Conservation (phyloP, 2,888 invertebrate species). For the Netelia fuscicornis region DNA sequence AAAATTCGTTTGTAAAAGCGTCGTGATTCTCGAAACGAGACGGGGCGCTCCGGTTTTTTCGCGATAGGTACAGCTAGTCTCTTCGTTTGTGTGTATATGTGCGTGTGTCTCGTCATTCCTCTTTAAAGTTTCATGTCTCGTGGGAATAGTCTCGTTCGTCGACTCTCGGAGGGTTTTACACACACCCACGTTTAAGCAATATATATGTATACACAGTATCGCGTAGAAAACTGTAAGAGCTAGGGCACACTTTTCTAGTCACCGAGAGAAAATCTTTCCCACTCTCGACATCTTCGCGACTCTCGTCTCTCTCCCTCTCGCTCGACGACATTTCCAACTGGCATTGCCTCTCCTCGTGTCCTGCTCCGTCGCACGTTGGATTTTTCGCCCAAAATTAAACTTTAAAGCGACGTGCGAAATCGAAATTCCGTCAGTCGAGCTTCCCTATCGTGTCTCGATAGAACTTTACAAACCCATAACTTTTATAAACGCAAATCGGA, state of each 20-base stretch:
- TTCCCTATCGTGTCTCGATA: not conserved
- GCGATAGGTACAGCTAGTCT: not conserved
- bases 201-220: constrained; percentile 64
- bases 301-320: constrained; percentile 9
- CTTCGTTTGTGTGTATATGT: constrained; percentile 3
- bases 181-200: constrained; percentile 71
- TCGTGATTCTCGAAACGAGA: not conserved
- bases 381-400: constrained; percentile 69
- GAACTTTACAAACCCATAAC: constrained; percentile 1
- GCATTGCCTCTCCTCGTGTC: constrained; percentile 7
- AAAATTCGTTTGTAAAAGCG: constrained; percentile 12
- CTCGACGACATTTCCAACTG: constrained; percentile 21
- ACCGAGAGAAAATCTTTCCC: constrained; percentile 64
- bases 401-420: constrained; percentile 72
- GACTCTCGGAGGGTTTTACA: constrained; percentile 11
- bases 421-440: constrained; percentile 62
- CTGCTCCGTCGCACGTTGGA: constrained; percentile 30
- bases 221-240: constrained; percentile 62
- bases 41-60: not conserved
- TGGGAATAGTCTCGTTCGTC: constrained; percentile 73
- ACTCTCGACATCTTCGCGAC: constrained; percentile 12
- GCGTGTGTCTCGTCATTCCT: constrained; percentile 50
- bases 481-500: not conserved
- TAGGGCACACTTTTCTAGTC: constrained; percentile 70
- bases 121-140: constrained; percentile 77